Conservation (phyloP, 1,140 invertebrate species). For the Meloidogyne chitwoodi region DNA sequence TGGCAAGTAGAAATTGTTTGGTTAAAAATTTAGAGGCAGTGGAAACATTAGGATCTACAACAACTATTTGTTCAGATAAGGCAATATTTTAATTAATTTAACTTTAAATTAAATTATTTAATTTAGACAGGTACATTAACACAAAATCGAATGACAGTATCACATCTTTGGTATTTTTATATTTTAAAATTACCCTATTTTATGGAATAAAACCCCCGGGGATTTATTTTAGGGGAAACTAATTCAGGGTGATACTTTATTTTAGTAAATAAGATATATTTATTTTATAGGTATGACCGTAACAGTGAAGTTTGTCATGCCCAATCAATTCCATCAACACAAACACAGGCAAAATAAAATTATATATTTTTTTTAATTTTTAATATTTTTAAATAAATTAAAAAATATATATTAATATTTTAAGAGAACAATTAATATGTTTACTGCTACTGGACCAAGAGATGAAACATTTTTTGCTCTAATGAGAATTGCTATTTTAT, state of each 20-base stretch:
- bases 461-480: constrained; percentile 54
- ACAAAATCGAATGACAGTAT: constrained; percentile 70
- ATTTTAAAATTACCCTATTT: neutral
- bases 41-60: constrained; percentile 69
- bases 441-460: constrained; percentile 13
- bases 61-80: constrained; percentile 70
- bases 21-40: constrained; percentile 71
- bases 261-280: no score
- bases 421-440: constrained; percentile 8
- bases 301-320: constrained; percentile 64
- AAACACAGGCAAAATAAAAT: constrained; percentile 9
- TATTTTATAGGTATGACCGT: constrained; percentile 65
- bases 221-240: no score
- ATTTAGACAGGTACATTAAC: constrained; percentile 65
- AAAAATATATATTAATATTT: neutral
- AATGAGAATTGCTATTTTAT: constrained; percentile 63
- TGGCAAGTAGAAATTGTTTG: constrained; percentile 69
- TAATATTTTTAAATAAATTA: no score
- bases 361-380: neutral
- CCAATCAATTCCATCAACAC: constrained; percentile 42
- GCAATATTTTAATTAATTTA: neutral
- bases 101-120: constrained; percentile 3
- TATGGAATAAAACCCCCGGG: no score
- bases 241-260: no score
- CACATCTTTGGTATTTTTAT: constrained; percentile 63